phyloP scores from a whole-genome alignment of 2,113 vertebrate genomes.

The Solea solea region DNA sequence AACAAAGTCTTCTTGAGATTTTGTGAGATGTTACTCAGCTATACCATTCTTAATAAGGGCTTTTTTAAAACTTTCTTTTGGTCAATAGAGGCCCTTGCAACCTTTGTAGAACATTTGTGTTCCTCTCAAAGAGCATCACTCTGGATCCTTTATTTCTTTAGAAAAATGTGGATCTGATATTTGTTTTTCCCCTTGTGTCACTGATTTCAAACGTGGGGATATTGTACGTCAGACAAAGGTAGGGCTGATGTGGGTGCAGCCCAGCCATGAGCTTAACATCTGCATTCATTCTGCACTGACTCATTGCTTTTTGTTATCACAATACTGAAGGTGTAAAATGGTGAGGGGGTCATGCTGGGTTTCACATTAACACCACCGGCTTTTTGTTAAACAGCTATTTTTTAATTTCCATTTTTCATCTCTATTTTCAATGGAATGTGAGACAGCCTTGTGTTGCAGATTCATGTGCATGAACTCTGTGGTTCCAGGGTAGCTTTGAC shows the following conservation, averaged over 20 bases:
- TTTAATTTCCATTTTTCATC: not conserved
- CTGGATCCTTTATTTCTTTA: not conserved
- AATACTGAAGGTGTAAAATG: constrained; percentile 4
- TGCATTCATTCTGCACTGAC: constrained; percentile 20
- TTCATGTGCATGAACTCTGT: not conserved
- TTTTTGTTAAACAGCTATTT: not conserved
- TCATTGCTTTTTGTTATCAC: constrained; percentile 13
- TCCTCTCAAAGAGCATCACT: not conserved
- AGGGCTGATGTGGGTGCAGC: not conserved
- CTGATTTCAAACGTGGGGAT: constrained; percentile 7
- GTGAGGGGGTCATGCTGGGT: not conserved
- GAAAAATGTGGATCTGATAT: constrained; percentile 34
- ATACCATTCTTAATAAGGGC: not conserved
- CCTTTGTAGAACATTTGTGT: not conserved
- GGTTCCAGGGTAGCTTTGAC: not conserved
- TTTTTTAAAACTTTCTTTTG: not conserved
- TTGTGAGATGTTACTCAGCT: not conserved
- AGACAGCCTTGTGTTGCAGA: not conserved
- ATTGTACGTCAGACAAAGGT: constrained; percentile 21
- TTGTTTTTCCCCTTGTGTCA: constrained; percentile 20
- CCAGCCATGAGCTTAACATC: constrained; percentile 30
- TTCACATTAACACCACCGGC: not conserved
- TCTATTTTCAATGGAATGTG: not conserved
- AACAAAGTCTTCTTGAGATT: not conserved
- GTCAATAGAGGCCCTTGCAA: too few relatives aligned